Percentiles rank a stretch among this genome's conserved stretches.
Evolutionary conservation across 2,113 vertebrate species (phyloP).

Genomic region (Platichthys flesus): DNA sequence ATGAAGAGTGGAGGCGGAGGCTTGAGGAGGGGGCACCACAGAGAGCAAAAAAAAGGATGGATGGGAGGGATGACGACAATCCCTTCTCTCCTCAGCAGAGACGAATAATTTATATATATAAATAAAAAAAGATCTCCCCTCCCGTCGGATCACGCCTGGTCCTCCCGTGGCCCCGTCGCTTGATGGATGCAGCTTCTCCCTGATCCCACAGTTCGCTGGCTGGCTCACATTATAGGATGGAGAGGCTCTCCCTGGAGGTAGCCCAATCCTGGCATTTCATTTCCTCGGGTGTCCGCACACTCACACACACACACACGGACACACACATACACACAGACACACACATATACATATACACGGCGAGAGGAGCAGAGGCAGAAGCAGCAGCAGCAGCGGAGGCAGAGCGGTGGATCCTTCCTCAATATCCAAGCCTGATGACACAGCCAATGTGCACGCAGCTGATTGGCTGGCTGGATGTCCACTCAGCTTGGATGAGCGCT

Average conservation of each 20-base stretch:
- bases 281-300: constrained; percentile 52
- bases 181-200: constrained; percentile 69
- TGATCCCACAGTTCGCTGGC: constrained; percentile 59
- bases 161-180: constrained; percentile 56
- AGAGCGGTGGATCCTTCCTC: constrained; percentile 72
- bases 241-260: constrained; percentile 69
- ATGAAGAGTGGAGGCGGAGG: constrained; percentile 60
- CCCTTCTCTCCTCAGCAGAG: constrained; percentile 64
- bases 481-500: constrained; percentile 71
- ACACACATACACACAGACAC: background rate
- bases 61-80: constrained; percentile 74
- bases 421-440: constrained; percentile 79
- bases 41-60: constrained; percentile 60
- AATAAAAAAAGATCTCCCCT: constrained; percentile 50
- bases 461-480: constrained; percentile 68
- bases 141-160: constrained; percentile 65
- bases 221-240: constrained; percentile 71
- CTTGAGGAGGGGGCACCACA: constrained; percentile 60
- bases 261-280: constrained; percentile 72
- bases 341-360: constrained; percentile 47
- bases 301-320: constrained; percentile 3
- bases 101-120: constrained; percentile 35
- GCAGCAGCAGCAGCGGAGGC: constrained; percentile 49
- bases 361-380: constrained; percentile 48
- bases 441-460: constrained; percentile 61